Base-by-base conservation (phyloP, 2,113 vertebrate species). In the Pollachius pollachius region DNA sequence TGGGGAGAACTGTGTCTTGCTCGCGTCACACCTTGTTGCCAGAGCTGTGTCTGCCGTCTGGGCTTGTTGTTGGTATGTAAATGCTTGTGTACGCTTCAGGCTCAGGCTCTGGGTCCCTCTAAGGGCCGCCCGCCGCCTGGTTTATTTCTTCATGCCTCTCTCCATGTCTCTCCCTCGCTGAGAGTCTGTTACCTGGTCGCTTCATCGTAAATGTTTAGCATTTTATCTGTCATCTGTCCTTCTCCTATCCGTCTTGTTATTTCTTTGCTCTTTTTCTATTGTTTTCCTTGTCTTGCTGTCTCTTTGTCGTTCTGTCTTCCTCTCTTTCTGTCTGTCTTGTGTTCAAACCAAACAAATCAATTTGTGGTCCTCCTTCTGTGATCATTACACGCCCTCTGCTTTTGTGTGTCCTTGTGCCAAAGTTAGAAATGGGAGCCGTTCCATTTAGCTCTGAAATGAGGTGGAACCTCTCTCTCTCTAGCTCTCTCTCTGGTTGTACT, bases 51-150 rank as follows among this genome's bases (percentile, higher is more conserved):
- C 85, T 87, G 84, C 84, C 68, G 72, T 83, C 88, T 84, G 74
- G 87, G 87, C 82, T 87, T 86, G 87, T 81, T 86, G 80, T 85
- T 87, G 79, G 88, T 90, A 89, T 89, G 87, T 84, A 88, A 88
- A 88, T 87, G 72, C 75, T 69, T 2, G 56, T 68, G 68, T 83
- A 78, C 63, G 7, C 52, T 74, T 23, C 69, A 75, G 3, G 68
- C 18, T 48, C 5, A 71, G 68, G 81, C 68, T 52, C 71, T 69
- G 71, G 69, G 64, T 62, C 69, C 70, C 66, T 67, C 61, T 1
- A 30, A 63, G 68, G 66, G 59, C 68, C 59, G 25, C 62, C 68
- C 59, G 25, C 62, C 70, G 52, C 57, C 30, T 15, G 16, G 18
- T 60, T 57, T 3, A n/a, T 16, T 17, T 7, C 15, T 13, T 57